These are phyloP conservation scores for Mizuhopecten yessoensis DNA, from an alignment of 1,140 invertebrate species.

Conservation along the genomic window DNA sequence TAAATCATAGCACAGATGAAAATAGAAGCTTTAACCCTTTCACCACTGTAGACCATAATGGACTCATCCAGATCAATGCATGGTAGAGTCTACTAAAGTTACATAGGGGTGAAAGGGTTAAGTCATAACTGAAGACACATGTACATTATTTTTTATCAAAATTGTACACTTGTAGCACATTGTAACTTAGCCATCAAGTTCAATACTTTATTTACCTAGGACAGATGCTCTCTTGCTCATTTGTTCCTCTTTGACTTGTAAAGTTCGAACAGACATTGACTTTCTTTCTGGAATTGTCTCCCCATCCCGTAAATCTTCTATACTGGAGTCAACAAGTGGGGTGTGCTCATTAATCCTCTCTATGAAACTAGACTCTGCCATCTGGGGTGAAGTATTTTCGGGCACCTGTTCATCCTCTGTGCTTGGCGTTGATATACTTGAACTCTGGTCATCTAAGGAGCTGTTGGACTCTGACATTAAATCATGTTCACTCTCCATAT, in stretches of 20 bases:
- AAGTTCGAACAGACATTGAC: conserved; percentile 5
- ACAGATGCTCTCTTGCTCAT: conserved; percentile 36
- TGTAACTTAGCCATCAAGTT: too few species aligned
- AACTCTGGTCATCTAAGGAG: not conserved
- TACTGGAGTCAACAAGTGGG: conserved; percentile 42
- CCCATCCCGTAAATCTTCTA: conserved; percentile 49
- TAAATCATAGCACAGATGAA: too few species aligned
- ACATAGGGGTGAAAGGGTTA: too few species aligned
- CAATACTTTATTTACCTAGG: not conserved
- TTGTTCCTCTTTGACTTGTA: conserved; percentile 18
- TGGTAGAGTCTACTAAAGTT: too few species aligned
- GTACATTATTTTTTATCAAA: too few species aligned
- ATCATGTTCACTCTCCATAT: not conserved
- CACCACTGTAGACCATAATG: too few species aligned
- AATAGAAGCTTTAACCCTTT: too few species aligned
- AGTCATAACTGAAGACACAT: too few species aligned
- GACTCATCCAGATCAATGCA: too few species aligned
- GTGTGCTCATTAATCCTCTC: conserved; percentile 41
- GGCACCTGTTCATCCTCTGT: not conserved
- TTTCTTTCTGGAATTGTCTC: conserved; percentile 38
- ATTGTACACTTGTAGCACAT: too few species aligned
- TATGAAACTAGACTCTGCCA: conserved; percentile 58
- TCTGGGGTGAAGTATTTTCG: conserved; percentile 41
- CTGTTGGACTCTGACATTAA: not conserved
- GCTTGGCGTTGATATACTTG: not conserved